Evolutionary conservation across 2,888 invertebrate genomes (phyloP).

Genomic region (Blera fallax): DNA sequence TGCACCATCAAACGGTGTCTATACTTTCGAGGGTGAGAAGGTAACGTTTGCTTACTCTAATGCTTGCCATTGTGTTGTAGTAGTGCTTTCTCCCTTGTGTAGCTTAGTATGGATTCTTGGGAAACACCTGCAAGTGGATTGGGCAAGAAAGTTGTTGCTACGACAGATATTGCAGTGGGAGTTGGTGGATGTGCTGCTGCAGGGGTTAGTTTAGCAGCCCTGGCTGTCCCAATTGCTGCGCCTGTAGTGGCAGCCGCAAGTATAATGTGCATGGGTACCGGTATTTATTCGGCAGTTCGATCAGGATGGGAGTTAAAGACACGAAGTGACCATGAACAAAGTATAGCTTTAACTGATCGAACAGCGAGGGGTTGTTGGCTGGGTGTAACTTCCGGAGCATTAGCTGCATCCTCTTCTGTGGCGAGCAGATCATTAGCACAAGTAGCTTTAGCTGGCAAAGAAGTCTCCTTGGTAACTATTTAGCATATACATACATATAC

Average conservation of each 20-base stretch:
- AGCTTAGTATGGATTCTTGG: conserved; percentile 74
- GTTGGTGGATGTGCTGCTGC: conserved; percentile 75
- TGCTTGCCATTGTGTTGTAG: not conserved
- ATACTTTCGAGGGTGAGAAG: conserved; percentile 72
- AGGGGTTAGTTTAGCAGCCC: conserved; percentile 73
- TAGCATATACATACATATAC: no score
- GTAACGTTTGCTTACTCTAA: conserved; percentile 14
- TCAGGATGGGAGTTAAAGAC: conserved; percentile 75
- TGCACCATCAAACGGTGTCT: conserved; percentile 81
- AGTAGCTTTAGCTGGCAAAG: conserved; percentile 75
- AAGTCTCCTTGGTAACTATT: conserved; percentile 75
- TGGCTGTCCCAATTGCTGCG: conserved; percentile 75
- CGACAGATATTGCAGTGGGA: conserved; percentile 74
- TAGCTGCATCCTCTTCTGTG: conserved; percentile 76
- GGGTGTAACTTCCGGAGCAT: conserved; percentile 75
- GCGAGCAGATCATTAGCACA: conserved; percentile 75
- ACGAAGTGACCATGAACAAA: conserved; percentile 78
- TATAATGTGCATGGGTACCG: conserved; percentile 74
- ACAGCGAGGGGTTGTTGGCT: conserved; percentile 78
- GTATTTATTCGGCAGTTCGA: conserved; percentile 76
- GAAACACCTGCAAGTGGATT: conserved; percentile 76
- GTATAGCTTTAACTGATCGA: conserved; percentile 75
- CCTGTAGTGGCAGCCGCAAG: conserved; percentile 75
- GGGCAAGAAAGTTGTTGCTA: conserved; percentile 55
- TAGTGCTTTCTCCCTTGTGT: not conserved